These are phyloP conservation scores for Drosophila nikananu DNA, from an alignment of 1,140 invertebrate species.

Conservation along the genomic window DNA sequence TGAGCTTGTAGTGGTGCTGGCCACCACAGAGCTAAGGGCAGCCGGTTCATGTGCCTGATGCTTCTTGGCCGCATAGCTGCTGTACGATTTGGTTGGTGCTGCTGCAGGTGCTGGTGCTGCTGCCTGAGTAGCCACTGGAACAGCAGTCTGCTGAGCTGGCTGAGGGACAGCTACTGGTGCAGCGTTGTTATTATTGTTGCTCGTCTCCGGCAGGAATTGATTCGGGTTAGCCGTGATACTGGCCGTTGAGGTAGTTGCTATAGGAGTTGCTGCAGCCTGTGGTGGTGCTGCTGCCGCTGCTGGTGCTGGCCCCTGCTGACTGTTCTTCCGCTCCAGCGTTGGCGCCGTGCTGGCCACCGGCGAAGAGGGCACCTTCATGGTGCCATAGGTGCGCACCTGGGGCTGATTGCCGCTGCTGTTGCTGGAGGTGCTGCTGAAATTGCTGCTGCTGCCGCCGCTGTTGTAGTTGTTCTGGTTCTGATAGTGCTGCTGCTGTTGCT, in stretches of 20 bases:
- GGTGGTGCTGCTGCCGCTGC: conserved; percentile 8
- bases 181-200: conserved; percentile 27
- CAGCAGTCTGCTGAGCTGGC: conserved; percentile 15
- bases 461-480: conserved; percentile 35
- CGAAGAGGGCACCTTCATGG: conserved; percentile 82
- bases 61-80: conserved; percentile 46
- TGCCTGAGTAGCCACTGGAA: conserved; percentile 3
- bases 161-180: conserved; percentile 36
- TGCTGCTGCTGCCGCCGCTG: conserved; percentile 32
- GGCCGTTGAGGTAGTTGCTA: conserved; percentile 79
- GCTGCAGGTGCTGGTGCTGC: conserved; percentile 13
- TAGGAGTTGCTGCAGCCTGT: conserved; percentile 1
- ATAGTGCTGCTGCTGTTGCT: conserved; percentile 42
- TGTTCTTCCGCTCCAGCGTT: conserved; percentile 66
- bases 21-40: conserved; percentile 10
- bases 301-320: conserved; percentile 53
- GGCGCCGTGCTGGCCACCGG: conserved; percentile 71
- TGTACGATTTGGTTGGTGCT: conserved; percentile 51
- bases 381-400: conserved; percentile 76
- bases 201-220: conserved; percentile 71
- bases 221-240: conserved; percentile 78
- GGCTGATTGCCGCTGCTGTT: conserved; percentile 72
- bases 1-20: conserved; percentile 11
- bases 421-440: conserved; percentile 52
- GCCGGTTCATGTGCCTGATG: conserved; percentile 22